Base-by-base conservation (phyloP, 2,888 invertebrate genomes). In the Catocala fraxini region DNA sequence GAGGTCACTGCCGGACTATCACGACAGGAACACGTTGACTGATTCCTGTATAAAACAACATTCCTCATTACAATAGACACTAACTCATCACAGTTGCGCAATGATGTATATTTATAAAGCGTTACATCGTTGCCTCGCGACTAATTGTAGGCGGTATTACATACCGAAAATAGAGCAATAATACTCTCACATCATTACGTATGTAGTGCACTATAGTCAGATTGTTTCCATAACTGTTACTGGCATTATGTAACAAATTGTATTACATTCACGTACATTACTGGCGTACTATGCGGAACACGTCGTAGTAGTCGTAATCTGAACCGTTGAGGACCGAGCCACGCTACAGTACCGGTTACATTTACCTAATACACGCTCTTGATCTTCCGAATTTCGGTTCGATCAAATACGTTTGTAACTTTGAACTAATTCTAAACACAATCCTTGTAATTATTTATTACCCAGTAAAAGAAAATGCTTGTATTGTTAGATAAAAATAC, bases 1-100 rank as follows among this genome's bases (percentile, higher is more conserved):
- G 92, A 93, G 93, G 92, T 93, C 93, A 93, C 91, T 91, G 88
- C 79, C 91, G 92, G 84, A 88, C 80, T 82, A 87, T 87, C 85
- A 80, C 82, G 85, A 82, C 76, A 81, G 79, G 74, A 83, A 64
- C 77, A 79, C 78, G 75, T 71, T 71, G 64, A 80, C 76, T 75
- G 77, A 85, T 83, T 79, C 77, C 79, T 79, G 75, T 76, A 72
- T 77, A 70, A 70, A 77, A 65, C 75, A 65, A 35, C 68, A 68
- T 73, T 78, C 61, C 59, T 65, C 59, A 73, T 75, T 59, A 70
- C 73, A 75, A 75, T 75, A 64, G 70, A 63, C 65, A 65, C 68
- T 75, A 70, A 63, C 68, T 80, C 72, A 76, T 78, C 70, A 51
- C 63, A 63, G 68, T 75, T 70, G 45, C 71, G 71, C 66, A 68